Conservation (phyloP, 35 echinoderm and acorn worm species). For the Heliocidaris tuberculata region DNA sequence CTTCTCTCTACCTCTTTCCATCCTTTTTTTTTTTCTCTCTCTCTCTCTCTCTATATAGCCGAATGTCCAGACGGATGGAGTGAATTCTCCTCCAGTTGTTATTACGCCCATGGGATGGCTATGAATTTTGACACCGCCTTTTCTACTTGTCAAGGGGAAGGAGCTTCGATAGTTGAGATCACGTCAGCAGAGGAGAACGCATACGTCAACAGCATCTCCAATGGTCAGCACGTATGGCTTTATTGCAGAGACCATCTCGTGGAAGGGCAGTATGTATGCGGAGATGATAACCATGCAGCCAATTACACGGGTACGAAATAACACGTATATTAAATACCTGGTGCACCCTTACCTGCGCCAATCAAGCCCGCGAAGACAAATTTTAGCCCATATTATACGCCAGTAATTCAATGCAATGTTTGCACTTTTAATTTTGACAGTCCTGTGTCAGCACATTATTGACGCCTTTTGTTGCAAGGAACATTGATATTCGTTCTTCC, state of each 20-base stretch:
- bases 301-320: neutral
- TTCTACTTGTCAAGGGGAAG: neutral
- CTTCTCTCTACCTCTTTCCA: neutral
- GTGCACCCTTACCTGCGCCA: too few relatives aligned
- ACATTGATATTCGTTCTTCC: too few relatives aligned
- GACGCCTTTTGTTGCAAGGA: too few relatives aligned
- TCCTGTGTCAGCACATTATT: too few relatives aligned
- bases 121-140: neutral
- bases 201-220: neutral
- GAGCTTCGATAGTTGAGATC: slow-evolving; percentile 13
- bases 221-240: neutral
- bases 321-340: too few relatives aligned
- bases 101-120: neutral
- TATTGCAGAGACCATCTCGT: neutral
- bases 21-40: too few relatives aligned
- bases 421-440: too few relatives aligned
- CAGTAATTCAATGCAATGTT: too few relatives aligned
- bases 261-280: neutral
- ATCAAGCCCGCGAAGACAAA: too few relatives aligned
- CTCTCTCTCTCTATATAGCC: neutral
- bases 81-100: neutral
- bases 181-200: neutral
- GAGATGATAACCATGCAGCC: neutral
- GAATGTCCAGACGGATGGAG: neutral
- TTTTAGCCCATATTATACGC: too few relatives aligned